These are phyloP conservation scores for Enhydra lutris DNA, from an alignment of 2,113 vertebrate genomes.

Conservation along the genomic window DNA sequence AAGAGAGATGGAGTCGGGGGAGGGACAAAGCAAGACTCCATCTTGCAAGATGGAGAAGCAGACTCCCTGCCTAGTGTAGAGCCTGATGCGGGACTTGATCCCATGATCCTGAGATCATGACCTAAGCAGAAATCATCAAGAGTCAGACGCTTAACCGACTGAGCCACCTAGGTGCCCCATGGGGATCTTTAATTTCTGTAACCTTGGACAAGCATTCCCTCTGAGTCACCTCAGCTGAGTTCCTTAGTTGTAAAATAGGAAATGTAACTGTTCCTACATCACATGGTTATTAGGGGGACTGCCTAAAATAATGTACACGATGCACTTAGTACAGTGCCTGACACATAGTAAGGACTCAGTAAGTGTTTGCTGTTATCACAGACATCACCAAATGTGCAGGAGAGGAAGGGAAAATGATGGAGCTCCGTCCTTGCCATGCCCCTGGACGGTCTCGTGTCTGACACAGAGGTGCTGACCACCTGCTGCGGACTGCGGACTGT, in stretches of 20 bases:
- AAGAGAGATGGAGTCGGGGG: no score
- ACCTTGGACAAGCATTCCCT: neutral
- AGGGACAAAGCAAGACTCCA: no score
- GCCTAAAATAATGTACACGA: neutral
- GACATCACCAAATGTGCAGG: neutral
- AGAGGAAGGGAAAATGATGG: neutral
- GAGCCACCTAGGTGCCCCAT: no score
- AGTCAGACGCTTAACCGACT: no score
- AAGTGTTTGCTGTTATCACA: neutral
- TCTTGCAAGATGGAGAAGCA: no score
- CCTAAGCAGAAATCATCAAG: no score
- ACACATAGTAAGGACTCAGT: neutral
- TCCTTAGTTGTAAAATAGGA: neutral
- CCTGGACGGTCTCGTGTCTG: accelerated
- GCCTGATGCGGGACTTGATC: no score
- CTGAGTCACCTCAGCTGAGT: neutral
- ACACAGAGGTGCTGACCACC: neutral
- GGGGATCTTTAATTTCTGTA: no score
- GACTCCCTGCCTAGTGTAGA: no score
- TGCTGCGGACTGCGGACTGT: neutral
- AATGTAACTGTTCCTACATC: neutral
- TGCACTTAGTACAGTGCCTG: neutral
- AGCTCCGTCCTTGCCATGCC: neutral
- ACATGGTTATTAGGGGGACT: neutral
- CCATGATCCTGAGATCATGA: no score